Evolutionary conservation across 2,113 vertebrate genomes (phyloP).

Genomic region (Martes martes): DNA sequence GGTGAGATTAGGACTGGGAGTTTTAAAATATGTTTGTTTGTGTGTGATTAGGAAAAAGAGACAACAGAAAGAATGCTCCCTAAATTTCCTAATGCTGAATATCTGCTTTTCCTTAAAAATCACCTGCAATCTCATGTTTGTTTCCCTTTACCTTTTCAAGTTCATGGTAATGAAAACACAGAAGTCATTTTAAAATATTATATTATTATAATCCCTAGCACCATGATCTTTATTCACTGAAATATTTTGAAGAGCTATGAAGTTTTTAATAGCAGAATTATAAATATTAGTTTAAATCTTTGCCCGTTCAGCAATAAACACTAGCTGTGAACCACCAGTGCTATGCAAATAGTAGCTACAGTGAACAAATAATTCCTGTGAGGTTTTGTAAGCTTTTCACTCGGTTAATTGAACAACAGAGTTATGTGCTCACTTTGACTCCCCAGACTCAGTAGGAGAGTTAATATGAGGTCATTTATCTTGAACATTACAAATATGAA

Average conservation of each 20-base stretch:
- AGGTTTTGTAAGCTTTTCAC: conserved; percentile 26
- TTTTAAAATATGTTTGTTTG: neutral
- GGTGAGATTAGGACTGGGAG: neutral
- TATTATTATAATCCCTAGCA: neutral
- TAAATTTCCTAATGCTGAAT: neutral
- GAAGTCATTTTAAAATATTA: neutral
- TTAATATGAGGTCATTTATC: conserved; percentile 33
- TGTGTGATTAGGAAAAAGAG: neutral
- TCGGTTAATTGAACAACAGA: conserved; percentile 48
- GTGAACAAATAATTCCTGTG: conserved; percentile 14
- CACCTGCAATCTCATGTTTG: neutral
- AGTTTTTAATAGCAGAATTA: conserved; percentile 19
- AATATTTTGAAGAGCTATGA: neutral
- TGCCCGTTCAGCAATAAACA: neutral
- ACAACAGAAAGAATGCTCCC: neutral
- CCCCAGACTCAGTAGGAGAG: neutral
- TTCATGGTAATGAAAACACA: neutral
- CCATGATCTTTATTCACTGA: conserved; percentile 25
- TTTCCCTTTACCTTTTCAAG: neutral
- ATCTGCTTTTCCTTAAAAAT: neutral
- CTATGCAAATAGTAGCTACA: neutral
- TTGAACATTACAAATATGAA: conserved; percentile 22
- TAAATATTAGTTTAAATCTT: conserved; percentile 26
- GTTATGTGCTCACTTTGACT: conserved; percentile 30
- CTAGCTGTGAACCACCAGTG: neutral